Evolutionary conservation across 1,140 invertebrate species (phyloP).

Genomic region (Bacillus rossius): DNA sequence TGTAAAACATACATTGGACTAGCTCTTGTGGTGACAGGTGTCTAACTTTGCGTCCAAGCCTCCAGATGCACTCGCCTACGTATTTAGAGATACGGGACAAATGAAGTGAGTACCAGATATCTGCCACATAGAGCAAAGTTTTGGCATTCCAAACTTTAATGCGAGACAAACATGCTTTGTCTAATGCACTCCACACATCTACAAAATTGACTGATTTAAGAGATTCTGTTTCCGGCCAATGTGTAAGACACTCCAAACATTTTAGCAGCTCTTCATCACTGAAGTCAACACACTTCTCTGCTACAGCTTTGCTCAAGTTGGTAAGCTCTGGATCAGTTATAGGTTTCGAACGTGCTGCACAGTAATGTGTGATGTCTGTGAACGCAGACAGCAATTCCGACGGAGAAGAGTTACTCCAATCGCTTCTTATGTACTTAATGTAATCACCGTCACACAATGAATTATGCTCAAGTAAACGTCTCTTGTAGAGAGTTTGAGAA

Average conservation of each 20-base stretch:
- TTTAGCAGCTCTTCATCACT: constrained; percentile 1
- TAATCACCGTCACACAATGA: neutral
- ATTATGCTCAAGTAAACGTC: neutral
- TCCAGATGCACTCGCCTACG: constrained; percentile 16
- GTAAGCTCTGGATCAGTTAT: neutral
- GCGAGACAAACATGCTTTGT: constrained; percentile 18
- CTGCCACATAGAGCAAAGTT: constrained; percentile 16
- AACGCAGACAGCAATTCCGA: neutral
- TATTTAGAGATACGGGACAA: constrained; percentile 15
- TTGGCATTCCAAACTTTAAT: constrained; percentile 7
- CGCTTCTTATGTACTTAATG: neutral
- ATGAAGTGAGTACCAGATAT: constrained; percentile 17
- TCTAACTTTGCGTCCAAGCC: constrained; percentile 18
- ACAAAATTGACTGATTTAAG: neutral
- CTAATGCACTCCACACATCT: constrained; percentile 21
- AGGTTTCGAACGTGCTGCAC: neutral
- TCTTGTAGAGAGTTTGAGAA: neutral
- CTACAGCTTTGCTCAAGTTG: neutral
- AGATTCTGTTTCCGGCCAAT: neutral
- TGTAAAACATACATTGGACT: constrained; percentile 20
- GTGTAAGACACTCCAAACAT: neutral
- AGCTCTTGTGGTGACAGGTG: constrained; percentile 18
- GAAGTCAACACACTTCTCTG: neutral
- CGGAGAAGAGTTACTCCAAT: neutral
- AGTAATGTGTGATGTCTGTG: neutral